Evolutionary conservation across 2,888 invertebrate species (phyloP).

Genomic region (Clivina fossor): DNA sequence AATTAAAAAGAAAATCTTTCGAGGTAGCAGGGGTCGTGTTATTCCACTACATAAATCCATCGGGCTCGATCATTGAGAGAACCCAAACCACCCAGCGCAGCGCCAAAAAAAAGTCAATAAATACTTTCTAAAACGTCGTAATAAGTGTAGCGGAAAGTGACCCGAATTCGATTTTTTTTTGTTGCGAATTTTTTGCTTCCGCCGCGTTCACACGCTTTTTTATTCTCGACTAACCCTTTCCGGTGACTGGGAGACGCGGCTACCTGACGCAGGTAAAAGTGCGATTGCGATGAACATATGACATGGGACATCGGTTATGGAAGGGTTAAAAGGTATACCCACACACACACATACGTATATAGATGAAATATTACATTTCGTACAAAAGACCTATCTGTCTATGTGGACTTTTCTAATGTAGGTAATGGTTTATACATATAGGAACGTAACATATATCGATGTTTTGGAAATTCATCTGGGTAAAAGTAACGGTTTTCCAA

Average conservation of each 20-base stretch:
- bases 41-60: constrained; percentile 23
- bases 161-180: constrained; percentile 17
- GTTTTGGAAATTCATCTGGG: too few relatives aligned
- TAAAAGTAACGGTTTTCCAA: too few relatives aligned
- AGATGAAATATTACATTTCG: constrained; percentile 45
- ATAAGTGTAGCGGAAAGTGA: constrained; percentile 48
- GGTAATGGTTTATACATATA: too few relatives aligned
- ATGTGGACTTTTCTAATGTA: constrained; percentile 37
- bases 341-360: constrained; percentile 3
- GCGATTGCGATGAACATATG: constrained; percentile 3
- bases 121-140: constrained; percentile 46
- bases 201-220: constrained; percentile 28
- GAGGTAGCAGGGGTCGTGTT: constrained; percentile 23
- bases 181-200: constrained; percentile 29
- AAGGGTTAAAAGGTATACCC: constrained; percentile 23
- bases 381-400: constrained; percentile 44
- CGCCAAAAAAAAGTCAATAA: constrained; percentile 44
- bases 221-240: constrained; percentile 33
- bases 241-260: neutral
- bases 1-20: constrained; percentile 31
- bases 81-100: too few relatives aligned
- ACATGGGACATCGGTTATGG: constrained; percentile 21
- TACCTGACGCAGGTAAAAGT: constrained; percentile 13
- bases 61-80: constrained; percentile 6
- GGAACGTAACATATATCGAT: too few relatives aligned